Conservation (phyloP, 2,113 vertebrate genomes). For the Rhynchopsitta pachyrhyncha region DNA sequence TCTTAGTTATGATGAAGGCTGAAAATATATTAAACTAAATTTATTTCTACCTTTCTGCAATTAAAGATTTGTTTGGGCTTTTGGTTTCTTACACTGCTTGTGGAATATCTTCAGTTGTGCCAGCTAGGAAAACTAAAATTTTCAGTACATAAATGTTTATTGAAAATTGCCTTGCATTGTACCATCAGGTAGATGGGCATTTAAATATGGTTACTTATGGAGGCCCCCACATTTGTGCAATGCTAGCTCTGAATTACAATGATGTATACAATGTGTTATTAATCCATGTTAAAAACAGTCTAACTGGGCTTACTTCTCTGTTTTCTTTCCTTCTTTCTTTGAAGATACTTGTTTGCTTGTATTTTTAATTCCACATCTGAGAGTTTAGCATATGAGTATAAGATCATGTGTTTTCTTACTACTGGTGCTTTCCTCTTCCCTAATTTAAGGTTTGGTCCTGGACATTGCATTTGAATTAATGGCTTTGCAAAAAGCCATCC, state of each 20-base stretch:
- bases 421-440: neutral
- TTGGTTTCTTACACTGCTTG: neutral
- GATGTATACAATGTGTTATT: neutral
- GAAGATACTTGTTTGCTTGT: neutral
- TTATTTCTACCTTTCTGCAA: neutral
- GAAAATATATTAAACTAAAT: neutral
- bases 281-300: neutral
- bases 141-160: neutral
- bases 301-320: neutral
- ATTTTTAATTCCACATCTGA: neutral
- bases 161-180: neutral
- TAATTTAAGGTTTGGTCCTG: neutral
- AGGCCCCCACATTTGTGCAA: neutral
- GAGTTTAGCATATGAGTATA: neutral
- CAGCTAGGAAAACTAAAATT: neutral
- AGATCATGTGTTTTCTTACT: neutral
- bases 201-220: neutral
- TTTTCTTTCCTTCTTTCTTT: slow-evolving; percentile 6
- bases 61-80: neutral
- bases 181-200: neutral
- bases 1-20: neutral
- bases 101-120: neutral
- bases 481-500: neutral
- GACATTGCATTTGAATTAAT: neutral
- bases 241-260: neutral